Conservation (phyloP, 2,113 vertebrate species). For the Xerus inauris region DNA sequence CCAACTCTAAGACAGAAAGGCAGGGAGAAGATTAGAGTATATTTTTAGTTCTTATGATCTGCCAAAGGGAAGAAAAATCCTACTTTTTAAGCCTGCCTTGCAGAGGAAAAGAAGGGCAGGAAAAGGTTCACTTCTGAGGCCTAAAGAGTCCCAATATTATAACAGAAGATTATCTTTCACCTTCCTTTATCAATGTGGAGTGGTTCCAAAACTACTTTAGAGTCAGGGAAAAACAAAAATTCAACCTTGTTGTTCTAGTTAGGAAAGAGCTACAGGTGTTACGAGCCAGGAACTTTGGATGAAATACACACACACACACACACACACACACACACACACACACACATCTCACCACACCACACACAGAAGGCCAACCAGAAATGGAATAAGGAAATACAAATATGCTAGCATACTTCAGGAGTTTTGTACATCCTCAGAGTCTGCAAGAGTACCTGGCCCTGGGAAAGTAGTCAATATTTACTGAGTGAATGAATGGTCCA, state of each 20-base stretch:
- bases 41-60: background rate
- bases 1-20: background rate
- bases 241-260: background rate
- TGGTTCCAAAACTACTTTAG: background rate
- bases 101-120: background rate
- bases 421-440: background rate
- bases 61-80: background rate
- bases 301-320: background rate
- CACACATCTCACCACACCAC: background rate
- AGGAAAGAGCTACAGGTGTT: background rate
- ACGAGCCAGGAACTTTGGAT: background rate
- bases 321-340: too few relatives aligned
- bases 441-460: too few relatives aligned
- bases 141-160: background rate
- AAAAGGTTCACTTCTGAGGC: background rate
- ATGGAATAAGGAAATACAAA: background rate
- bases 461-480: background rate
- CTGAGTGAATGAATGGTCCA: background rate
- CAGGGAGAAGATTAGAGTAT: background rate
- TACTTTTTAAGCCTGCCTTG: background rate
- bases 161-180: background rate
- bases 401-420: accelerated
- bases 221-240: background rate
- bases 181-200: background rate
- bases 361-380: background rate